Conservation (phyloP, 2,888 invertebrate species). For the Mechanitis mazaeus region DNA sequence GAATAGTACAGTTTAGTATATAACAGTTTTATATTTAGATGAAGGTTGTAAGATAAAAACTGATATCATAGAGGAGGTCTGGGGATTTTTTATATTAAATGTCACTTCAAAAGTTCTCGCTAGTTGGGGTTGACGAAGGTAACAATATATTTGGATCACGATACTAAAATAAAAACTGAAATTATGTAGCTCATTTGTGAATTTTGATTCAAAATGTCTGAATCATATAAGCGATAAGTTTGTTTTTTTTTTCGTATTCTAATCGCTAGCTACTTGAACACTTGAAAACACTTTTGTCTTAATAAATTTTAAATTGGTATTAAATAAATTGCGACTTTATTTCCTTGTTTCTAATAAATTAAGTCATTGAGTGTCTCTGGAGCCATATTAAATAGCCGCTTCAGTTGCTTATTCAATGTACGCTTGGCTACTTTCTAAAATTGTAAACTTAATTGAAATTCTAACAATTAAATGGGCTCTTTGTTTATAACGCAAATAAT, state of each 20-base stretch:
- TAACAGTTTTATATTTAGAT: no score
- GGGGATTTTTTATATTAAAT: no score
- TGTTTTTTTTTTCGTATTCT: not conserved
- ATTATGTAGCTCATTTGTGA: no score
- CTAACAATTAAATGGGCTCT: constrained; percentile 10
- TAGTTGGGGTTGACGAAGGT: no score
- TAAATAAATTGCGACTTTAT: not conserved
- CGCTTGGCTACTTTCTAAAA: constrained; percentile 17
- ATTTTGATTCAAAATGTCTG: no score
- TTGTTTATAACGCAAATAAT: constrained; percentile 11
- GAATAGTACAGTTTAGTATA: no score
- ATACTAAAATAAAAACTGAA: no score
- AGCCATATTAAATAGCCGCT: constrained; percentile 19
- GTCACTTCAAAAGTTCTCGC: no score
- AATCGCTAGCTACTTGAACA: not conserved
- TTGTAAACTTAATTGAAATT: constrained; percentile 21
- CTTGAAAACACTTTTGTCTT: not conserved
- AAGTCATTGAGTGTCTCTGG: constrained; percentile 9
- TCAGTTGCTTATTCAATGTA: constrained; percentile 19
- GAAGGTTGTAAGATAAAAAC: no score
- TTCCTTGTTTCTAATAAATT: constrained; percentile 4
- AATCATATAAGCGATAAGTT: no score
- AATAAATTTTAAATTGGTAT: not conserved
- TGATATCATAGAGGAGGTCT: no score
- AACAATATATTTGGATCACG: no score